A percentile compares a stretch with the other conserved stretches of the same genome.
phyloP scores from a whole-genome alignment of 2,797 vertebrate species.

The Aulostomus chinensis region DNA sequence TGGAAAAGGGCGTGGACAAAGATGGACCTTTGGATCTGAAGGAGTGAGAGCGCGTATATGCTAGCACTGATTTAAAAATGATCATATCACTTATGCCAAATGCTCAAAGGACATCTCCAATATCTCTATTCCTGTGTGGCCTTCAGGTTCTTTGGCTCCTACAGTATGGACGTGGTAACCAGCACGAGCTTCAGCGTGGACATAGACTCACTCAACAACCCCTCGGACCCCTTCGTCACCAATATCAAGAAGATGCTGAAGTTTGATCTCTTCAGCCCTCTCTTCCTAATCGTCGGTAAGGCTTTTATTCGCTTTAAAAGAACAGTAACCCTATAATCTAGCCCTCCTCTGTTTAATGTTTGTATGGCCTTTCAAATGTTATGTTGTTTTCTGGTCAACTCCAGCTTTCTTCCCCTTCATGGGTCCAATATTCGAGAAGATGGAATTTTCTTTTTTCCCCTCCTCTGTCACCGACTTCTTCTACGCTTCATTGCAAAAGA shows the following conservation, averaged over 20 bases:
- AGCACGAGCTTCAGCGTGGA: constrained; percentile 83
- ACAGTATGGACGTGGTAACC: constrained; percentile 84
- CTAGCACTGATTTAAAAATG: neutral
- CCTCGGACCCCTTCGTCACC: constrained; percentile 78
- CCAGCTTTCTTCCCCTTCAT: constrained; percentile 78
- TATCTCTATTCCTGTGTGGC: constrained; percentile 1
- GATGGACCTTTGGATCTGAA: constrained; percentile 62
- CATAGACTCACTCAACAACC: constrained; percentile 82
- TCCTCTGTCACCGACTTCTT: constrained; percentile 71
- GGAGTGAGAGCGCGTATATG: constrained; percentile 62
- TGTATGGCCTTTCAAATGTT: no score
- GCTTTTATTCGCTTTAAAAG: neutral
- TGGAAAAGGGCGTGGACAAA: constrained; percentile 66
- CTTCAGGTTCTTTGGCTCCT: constrained; percentile 77
- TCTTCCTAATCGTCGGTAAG: constrained; percentile 70
- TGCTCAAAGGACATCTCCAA: neutral
- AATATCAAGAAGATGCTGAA: constrained; percentile 82
- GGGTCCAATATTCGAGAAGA: constrained; percentile 67
- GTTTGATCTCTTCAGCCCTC: constrained; percentile 63
- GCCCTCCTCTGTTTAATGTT: no score
- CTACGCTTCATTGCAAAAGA: constrained; percentile 62
- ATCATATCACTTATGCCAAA: no score
- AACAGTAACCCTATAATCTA: no score
- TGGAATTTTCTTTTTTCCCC: constrained; percentile 75
- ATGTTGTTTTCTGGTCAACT: constrained; percentile 8